phyloP scores from a whole-genome alignment of 2,797 vertebrate species.

The Gallinago stenura region DNA sequence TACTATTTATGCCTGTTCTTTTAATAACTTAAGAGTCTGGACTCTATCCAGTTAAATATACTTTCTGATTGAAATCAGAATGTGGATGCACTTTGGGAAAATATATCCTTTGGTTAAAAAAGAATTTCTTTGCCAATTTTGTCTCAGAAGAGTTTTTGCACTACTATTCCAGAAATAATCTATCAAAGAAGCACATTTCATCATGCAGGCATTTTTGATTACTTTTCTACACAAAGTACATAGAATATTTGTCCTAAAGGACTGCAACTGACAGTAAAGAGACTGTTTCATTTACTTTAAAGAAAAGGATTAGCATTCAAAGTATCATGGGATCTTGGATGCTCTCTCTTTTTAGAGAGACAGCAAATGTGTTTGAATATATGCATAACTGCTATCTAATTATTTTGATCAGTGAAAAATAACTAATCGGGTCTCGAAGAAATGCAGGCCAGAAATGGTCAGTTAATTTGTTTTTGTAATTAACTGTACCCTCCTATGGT shows the following conservation, averaged over 20 bases:
- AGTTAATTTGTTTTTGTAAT: slow-evolving; percentile 76
- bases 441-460: slow-evolving; percentile 71
- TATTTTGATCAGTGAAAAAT: slow-evolving; percentile 68
- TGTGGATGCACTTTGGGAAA: background rate
- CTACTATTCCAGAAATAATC: slow-evolving; percentile 48
- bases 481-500: slow-evolving; percentile 66
- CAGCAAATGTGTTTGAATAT: slow-evolving; percentile 41
- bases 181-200: slow-evolving; percentile 64
- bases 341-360: slow-evolving; percentile 30
- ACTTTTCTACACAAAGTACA: slow-evolving; percentile 47
- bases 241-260: slow-evolving; percentile 73
- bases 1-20: slow-evolving; percentile 11
- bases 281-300: slow-evolving; percentile 73
- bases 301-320: slow-evolving; percentile 79
- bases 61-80: slow-evolving; percentile 43
- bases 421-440: slow-evolving; percentile 67
- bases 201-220: slow-evolving; percentile 62
- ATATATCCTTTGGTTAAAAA: slow-evolving; percentile 50
- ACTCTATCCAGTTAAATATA: slow-evolving; percentile 37
- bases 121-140: slow-evolving; percentile 28
- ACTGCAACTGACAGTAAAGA: slow-evolving; percentile 67
- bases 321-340: slow-evolving; percentile 31
- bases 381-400: slow-evolving; percentile 43
- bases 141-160: slow-evolving; percentile 60
- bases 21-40: slow-evolving; percentile 48